Conservation (phyloP, 2,797 vertebrate species). For the Oryzias sinensis region DNA sequence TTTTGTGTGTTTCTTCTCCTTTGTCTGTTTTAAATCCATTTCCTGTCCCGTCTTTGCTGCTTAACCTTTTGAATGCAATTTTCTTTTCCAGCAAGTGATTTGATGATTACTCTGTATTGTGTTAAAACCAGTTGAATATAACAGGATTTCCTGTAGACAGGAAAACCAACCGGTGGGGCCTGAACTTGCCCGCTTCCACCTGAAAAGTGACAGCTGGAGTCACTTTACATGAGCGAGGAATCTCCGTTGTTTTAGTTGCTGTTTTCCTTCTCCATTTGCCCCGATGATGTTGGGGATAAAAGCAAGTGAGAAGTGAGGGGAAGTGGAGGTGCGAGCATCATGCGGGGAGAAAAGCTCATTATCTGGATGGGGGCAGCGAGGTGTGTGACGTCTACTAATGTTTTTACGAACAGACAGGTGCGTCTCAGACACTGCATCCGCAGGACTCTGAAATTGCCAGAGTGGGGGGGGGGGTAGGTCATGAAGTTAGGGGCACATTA, state of each 20-base stretch:
- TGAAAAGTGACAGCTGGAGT: constrained; percentile 54
- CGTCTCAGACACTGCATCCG: constrained; percentile 31
- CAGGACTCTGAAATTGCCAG: constrained; percentile 19
- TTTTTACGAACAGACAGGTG: constrained; percentile 79
- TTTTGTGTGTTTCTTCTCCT: too few species aligned
- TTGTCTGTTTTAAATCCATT: too few species aligned
- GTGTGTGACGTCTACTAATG: constrained; percentile 67
- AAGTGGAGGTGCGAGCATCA: constrained; percentile 74
- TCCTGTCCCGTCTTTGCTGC: too few species aligned
- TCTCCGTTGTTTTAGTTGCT: constrained; percentile 75
- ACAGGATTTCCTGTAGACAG: neutral
- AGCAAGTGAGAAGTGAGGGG: constrained; percentile 59
- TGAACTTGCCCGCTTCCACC: constrained; percentile 29
- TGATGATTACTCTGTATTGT: too few species aligned
- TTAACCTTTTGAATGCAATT: too few species aligned
- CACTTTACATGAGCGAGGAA: constrained; percentile 29
- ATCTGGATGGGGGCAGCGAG: constrained; percentile 41
- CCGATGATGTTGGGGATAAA: constrained; percentile 54
- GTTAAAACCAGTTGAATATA: too few species aligned
- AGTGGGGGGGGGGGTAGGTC: constrained; percentile 18
- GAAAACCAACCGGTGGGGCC: neutral
- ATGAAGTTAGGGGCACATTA: constrained; percentile 30
- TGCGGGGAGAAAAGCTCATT: constrained; percentile 49
- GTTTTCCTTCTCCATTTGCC: constrained; percentile 75
- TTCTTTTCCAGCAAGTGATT: too few species aligned